phyloP scores from a whole-genome alignment of 2,113 vertebrate genomes.

The cattle (Bos taurus) region DNA sequence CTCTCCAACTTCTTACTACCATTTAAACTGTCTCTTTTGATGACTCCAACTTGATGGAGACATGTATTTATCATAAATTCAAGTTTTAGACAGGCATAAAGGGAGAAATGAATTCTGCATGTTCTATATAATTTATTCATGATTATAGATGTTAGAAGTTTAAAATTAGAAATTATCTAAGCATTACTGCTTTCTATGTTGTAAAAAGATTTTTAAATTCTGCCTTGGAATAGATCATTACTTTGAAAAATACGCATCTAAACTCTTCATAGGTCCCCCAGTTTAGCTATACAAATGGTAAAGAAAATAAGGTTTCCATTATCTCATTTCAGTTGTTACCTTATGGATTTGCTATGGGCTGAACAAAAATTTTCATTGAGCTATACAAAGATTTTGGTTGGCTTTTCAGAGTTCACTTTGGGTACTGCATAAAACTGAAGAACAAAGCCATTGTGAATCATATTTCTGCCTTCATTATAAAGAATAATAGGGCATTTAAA shows the following conservation, averaged over 20 bases:
- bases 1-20: constrained; percentile 38
- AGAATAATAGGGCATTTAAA: not conserved
- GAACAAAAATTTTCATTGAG: not conserved
- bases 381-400: not conserved
- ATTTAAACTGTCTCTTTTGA: constrained; percentile 65
- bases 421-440: not conserved
- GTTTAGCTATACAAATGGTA: not conserved
- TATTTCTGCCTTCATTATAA: constrained; percentile 23
- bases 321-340: constrained; percentile 15
- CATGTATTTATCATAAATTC: constrained; percentile 62
- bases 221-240: constrained; percentile 42
- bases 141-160: constrained; percentile 52
- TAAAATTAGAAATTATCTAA: constrained; percentile 65
- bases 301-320: not conserved
- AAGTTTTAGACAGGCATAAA: constrained; percentile 13
- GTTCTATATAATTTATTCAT: constrained; percentile 62
- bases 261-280: not conserved
- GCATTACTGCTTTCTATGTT: constrained; percentile 26
- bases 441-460: not conserved
- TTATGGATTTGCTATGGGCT: not conserved
- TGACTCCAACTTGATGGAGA: constrained; percentile 44
- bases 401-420: not conserved
- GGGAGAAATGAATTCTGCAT: constrained; percentile 27
- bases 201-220: constrained; percentile 37
- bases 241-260: constrained; percentile 40